Conservation (phyloP, 2,113 vertebrate genomes). For the Chitala chitala region DNA sequence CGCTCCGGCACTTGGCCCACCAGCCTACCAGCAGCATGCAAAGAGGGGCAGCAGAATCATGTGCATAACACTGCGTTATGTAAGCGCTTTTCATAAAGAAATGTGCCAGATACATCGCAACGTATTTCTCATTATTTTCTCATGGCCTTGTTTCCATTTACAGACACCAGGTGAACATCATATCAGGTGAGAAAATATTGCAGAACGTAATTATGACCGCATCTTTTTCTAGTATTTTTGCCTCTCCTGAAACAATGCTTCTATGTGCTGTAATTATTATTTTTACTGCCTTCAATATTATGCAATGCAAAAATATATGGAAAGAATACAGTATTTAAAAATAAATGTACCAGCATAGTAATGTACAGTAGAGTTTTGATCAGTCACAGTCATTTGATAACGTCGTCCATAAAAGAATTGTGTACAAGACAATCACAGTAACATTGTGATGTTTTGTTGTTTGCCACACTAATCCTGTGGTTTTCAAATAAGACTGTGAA, state of each 20-base stretch:
- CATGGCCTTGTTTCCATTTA: not conserved
- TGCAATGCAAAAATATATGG: too few species aligned
- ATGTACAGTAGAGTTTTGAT: too few species aligned
- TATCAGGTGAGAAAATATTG: not conserved
- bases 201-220: not conserved
- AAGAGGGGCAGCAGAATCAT: not conserved
- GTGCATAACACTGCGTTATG: not conserved
- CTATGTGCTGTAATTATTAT: too few species aligned
- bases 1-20: not conserved
- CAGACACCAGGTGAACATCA: not conserved
- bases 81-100: not conserved
- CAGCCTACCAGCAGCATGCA: not conserved
- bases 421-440: too few species aligned
- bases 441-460: not conserved
- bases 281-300: too few species aligned
- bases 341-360: too few species aligned
- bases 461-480: not conserved
- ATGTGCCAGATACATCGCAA: not conserved
- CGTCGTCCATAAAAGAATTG: too few species aligned
- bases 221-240: not conserved
- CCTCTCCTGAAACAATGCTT: not conserved
- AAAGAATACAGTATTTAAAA: too few species aligned
- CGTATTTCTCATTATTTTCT: not conserved
- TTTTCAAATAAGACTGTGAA: not conserved
- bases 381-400: too few species aligned